Evolutionary conservation across 2,888 invertebrate species (phyloP).

Genomic region (Epinotia bilunana): DNA sequence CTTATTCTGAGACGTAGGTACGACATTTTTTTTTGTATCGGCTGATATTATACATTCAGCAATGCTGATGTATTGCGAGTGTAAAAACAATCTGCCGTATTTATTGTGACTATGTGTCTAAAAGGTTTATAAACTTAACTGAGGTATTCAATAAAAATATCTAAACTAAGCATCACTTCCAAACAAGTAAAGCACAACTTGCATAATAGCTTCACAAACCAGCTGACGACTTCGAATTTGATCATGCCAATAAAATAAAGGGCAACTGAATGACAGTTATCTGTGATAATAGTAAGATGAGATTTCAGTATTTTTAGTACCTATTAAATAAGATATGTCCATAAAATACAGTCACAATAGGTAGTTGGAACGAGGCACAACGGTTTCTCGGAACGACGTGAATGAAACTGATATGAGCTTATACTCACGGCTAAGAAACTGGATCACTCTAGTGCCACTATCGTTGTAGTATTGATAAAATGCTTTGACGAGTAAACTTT

Average conservation of each 20-base stretch:
- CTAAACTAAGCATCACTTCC: too few relatives aligned
- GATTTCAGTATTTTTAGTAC: constrained; percentile 5
- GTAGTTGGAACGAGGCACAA: neutral
- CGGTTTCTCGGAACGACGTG: neutral
- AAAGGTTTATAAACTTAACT: too few relatives aligned
- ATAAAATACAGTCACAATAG: constrained; percentile 14
- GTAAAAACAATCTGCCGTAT: neutral
- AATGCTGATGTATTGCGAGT: neutral
- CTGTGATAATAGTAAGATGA: neutral
- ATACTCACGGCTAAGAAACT: neutral
- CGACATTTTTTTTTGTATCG: too few relatives aligned
- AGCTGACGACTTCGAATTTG: neutral
- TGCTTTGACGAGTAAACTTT: neutral
- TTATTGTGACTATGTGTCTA: neutral
- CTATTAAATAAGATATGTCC: constrained; percentile 21
- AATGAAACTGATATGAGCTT: constrained; percentile 8
- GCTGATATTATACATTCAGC: neutral
- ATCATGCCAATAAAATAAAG: constrained; percentile 3
- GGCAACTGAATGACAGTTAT: neutral
- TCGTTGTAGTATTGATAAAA: neutral
- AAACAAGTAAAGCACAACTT: too few relatives aligned
- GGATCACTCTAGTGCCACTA: neutral
- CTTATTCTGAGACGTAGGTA: neutral
- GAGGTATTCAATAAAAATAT: too few relatives aligned
- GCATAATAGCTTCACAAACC: too few relatives aligned